phyloP scores from a whole-genome alignment of 2,797 vertebrate genomes.

The Microhierax caerulescens region DNA sequence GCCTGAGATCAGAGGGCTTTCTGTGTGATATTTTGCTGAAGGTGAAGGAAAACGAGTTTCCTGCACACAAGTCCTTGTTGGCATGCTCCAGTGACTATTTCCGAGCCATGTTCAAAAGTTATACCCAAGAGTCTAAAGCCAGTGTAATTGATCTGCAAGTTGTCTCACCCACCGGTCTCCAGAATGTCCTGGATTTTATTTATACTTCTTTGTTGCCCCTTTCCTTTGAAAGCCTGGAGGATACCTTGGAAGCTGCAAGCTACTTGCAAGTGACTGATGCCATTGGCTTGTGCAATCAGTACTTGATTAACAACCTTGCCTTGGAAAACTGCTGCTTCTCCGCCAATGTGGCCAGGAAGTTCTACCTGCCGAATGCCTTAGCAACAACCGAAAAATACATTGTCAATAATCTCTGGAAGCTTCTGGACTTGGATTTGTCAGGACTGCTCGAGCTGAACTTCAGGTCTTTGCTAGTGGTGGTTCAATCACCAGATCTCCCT shows the following conservation, averaged over 20 bases:
- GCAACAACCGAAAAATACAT: constrained; percentile 81
- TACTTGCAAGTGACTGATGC: constrained; percentile 92
- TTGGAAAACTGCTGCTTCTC: constrained; percentile 86
- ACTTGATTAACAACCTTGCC: constrained; percentile 83
- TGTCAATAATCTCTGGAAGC: constrained; percentile 75
- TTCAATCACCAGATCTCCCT: constrained; percentile 83
- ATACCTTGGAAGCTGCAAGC: constrained; percentile 86
- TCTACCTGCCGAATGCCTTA: constrained; percentile 79
- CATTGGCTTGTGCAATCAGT: constrained; percentile 85
- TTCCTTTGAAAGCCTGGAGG: constrained; percentile 83
- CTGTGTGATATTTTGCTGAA: constrained; percentile 91
- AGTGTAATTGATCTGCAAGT: constrained; percentile 81
- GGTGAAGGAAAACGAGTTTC: constrained; percentile 85
- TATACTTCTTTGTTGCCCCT: constrained; percentile 92
- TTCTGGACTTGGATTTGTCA: constrained; percentile 72
- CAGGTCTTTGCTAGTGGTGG: constrained; percentile 78
- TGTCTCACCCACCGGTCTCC: constrained; percentile 83
- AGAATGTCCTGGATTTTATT: constrained; percentile 90
- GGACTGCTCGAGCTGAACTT: constrained; percentile 84
- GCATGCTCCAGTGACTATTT: constrained; percentile 96
- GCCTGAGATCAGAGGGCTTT: constrained; percentile 82
- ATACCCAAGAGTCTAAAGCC: constrained; percentile 84
- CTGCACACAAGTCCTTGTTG: constrained; percentile 89
- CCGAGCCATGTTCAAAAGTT: constrained; percentile 91
- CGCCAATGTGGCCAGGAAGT: constrained; percentile 86